These are phyloP conservation scores for Agriopis leucophaearia DNA, from an alignment of 2,888 invertebrate species.

Conservation along the genomic window DNA sequence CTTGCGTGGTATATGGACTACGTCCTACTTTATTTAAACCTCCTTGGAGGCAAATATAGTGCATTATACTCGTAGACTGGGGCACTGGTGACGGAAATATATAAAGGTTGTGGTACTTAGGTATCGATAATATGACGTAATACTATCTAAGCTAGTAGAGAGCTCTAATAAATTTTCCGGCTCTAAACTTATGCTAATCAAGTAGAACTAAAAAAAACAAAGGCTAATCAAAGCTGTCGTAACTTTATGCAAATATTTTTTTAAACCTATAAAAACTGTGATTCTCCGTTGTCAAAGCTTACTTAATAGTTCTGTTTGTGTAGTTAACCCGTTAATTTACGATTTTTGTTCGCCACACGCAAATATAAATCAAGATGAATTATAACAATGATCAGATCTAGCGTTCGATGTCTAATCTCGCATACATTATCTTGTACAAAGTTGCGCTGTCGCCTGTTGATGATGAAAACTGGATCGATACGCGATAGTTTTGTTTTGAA, in stretches of 20 bases:
- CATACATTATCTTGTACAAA: slow-evolving; percentile 69
- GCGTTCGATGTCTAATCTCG: slow-evolving; percentile 68
- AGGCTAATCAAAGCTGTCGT: slow-evolving; percentile 40
- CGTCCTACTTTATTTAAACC: too few relatives aligned
- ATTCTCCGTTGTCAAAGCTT: slow-evolving; percentile 47
- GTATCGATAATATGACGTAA: neutral
- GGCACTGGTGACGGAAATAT: too few relatives aligned
- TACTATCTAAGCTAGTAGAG: too few relatives aligned
- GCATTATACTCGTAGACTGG: too few relatives aligned
- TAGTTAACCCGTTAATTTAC: slow-evolving; percentile 73
- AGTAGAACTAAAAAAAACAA: slow-evolving; percentile 35
- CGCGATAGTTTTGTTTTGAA: slow-evolving; percentile 21
- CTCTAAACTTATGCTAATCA: slow-evolving; percentile 14
- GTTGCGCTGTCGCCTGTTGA: slow-evolving; percentile 50
- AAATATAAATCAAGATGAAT: slow-evolving; percentile 81
- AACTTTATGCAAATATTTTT: slow-evolving; percentile 49
- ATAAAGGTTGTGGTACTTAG: too few relatives aligned
- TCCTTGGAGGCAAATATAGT: too few relatives aligned
- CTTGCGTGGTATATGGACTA: too few relatives aligned
- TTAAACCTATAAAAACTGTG: slow-evolving; percentile 47
- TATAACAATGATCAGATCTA: slow-evolving; percentile 77
- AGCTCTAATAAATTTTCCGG: neutral
- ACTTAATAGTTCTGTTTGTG: slow-evolving; percentile 57
- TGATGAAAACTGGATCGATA: slow-evolving; percentile 38
- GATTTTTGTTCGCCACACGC: slow-evolving; percentile 70